Evolutionary conservation across 2,888 invertebrate species (phyloP), one percentile per base, ranked within the genome.

Genomic region (Trissoscelio sp.): DNA sequence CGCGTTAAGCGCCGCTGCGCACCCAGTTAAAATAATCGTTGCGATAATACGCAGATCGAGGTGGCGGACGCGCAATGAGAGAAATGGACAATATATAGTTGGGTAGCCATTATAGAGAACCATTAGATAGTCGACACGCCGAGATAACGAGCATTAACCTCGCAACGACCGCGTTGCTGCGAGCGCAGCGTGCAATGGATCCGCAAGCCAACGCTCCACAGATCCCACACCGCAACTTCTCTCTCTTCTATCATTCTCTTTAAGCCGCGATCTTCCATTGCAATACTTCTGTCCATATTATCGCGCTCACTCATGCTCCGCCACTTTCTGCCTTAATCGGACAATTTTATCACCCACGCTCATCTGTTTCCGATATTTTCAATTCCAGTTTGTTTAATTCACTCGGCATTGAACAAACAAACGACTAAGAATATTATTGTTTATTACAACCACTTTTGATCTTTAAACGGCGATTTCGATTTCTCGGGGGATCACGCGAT

Each of bases 131-230:
- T 90, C 89, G 89, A 90, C 89, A 88, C 89, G 88, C 89, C 88
- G 89, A 88, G 91, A 91, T 91, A 91, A 91, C 91, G 91, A 90
- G 90, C 90, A 91, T 91, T 91, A 91, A 89, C 88, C 89, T 83
- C 87, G 85, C 88, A 88, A 88, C 87, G 85, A 85, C 85, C 87
- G 85, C 87, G 87, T 86, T 87, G 88, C 86, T 62, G 85, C 73
- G 73, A 84, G 83, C 75, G 80, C 75, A 75, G 81, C 83, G 79
- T 83, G 83, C 82, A 84, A 72, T 81, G 75, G 81, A 82, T 83
- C 83, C 83, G 82, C 82, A 80, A 73, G 77, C 83, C 70, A 84
- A 80, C 83, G 75, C 70, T 75, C 83, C 77, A 67, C 64, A 79
- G 44, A 70, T 70, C 69, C 72, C 82, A 75, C 82, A 75, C 70